Base-by-base conservation (phyloP, 2,113 vertebrate genomes). In the Antechinus stuartii region DNA sequence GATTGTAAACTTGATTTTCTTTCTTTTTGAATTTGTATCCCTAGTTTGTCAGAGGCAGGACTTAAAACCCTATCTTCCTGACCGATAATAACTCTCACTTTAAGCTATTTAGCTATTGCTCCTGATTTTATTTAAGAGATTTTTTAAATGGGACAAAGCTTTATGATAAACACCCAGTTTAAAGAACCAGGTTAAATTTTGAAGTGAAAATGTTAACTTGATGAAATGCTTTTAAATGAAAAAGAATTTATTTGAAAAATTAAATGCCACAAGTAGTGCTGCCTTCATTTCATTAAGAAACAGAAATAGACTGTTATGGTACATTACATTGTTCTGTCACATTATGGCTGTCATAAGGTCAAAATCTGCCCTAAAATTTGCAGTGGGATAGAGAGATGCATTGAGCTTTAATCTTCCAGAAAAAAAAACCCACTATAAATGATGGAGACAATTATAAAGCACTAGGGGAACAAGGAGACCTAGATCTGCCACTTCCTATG, bases 281-380 rank as follows among this genome's bases (percentile, higher is more conserved):
- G 52, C 55, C 47, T 95, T n/a, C 94, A 94, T 93, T 92, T 96
- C 47, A 52, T 90, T 92, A 90, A 76, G 91, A 90, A 89, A 55
- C 6, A 95, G 84, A 95, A 96, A 89, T 92, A 91, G 89, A 55
- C 91, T 92, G 61, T 14, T 35, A 19, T 57, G 22, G 89, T 56
- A 90, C 61, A 55, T 68, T 23, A 3, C 4, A 49, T 19, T 50
- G 35, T 25, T 12, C 49, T 89, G 54, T 68, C 92, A 91, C 19
- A 8, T 25, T 61, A 42, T n/a, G 92, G 76, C 25, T 94, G 61
- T 84, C 8, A 27, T 89, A 19, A 89, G 46, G 54, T 35, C 24
- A 35, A 57, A 54, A 19, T 94, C 57, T 95, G 26, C 89, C 50
- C 91, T 89, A 30, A 91, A 35, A 95, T n/a, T n/a, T 35, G 1